phyloP scores from a whole-genome alignment of 2,113 vertebrate species.

The Ptilonorhynchus violaceus region DNA sequence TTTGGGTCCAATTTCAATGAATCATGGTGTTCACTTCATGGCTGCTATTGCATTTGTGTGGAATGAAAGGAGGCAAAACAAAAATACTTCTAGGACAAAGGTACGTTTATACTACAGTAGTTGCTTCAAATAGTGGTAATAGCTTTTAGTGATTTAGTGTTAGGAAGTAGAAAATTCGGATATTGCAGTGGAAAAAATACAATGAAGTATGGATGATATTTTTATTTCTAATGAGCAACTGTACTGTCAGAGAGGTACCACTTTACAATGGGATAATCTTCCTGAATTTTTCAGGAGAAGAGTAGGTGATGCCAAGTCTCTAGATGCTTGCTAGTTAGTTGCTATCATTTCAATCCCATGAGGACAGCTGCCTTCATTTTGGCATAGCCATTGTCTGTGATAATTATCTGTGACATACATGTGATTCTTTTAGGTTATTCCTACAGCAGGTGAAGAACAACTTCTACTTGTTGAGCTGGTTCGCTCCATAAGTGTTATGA shows the following conservation, averaged over 20 bases:
- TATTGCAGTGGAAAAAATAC: neutral
- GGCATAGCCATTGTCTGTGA: neutral
- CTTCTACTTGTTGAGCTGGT: slow-evolving; percentile 94
- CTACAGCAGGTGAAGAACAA: slow-evolving; percentile 92
- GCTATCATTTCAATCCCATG: neutral
- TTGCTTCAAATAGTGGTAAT: neutral
- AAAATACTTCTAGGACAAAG: slow-evolving; percentile 85
- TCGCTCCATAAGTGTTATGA: slow-evolving; percentile 96
- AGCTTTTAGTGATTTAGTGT: neutral
- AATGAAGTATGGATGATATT: neutral
- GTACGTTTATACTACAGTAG: slow-evolving; percentile 50
- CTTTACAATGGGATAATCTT: neutral
- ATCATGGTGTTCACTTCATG: slow-evolving; percentile 98
- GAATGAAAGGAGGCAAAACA: slow-evolving; percentile 92
- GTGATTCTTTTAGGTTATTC: slow-evolving; percentile 84
- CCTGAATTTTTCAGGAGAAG: neutral
- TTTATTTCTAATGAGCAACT: neutral
- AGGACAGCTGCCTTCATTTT: neutral
- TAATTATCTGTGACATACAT: neutral
- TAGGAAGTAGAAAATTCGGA: neutral
- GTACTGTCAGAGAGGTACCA: neutral
- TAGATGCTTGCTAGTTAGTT: neutral
- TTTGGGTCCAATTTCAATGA: slow-evolving; percentile 97
- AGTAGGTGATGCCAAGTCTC: neutral
- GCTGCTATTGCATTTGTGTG: slow-evolving; percentile 97